These are phyloP conservation scores for Sarcophaga subvicina DNA, from an alignment of 2,888 invertebrate species.

Conservation along the genomic window DNA sequence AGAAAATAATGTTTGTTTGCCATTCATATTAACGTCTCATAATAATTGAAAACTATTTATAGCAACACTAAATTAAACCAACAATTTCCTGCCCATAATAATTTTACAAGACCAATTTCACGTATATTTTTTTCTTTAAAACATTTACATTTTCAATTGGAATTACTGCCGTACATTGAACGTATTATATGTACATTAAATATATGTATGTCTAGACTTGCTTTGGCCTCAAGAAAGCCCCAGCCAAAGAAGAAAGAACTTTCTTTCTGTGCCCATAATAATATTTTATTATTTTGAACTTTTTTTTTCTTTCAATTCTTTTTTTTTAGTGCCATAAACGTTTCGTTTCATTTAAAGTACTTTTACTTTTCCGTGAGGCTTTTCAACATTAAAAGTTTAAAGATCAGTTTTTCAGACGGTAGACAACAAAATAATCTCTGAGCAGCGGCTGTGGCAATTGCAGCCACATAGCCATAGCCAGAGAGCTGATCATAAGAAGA, in stretches of 20 bases:
- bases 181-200: neutral
- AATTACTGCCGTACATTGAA: neutral
- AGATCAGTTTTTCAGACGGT: slow-evolving; percentile 53
- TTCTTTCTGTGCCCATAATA: slow-evolving; percentile 7
- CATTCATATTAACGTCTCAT: neutral
- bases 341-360: slow-evolving; percentile 21
- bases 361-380: slow-evolving; percentile 41
- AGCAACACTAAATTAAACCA: neutral
- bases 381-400: slow-evolving; percentile 45
- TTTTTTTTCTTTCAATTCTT: neutral
- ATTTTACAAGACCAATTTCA: neutral
- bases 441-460: neutral
- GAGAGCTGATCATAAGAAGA: neutral
- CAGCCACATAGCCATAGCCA: neutral
- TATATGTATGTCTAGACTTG: slow-evolving; percentile 49
- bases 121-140: no score
- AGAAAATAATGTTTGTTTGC: neutral
- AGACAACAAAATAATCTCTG: slow-evolving; percentile 24
- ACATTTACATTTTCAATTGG: neutral
- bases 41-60: neutral
- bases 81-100: neutral
- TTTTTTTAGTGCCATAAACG: no score
- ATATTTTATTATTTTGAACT: slow-evolving; percentile 53
- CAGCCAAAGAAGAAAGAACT: slow-evolving; percentile 13
- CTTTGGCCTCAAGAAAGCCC: slow-evolving; percentile 16